Base-by-base conservation (phyloP, 2,797 vertebrate genomes). In the Chromis chromis region DNA sequence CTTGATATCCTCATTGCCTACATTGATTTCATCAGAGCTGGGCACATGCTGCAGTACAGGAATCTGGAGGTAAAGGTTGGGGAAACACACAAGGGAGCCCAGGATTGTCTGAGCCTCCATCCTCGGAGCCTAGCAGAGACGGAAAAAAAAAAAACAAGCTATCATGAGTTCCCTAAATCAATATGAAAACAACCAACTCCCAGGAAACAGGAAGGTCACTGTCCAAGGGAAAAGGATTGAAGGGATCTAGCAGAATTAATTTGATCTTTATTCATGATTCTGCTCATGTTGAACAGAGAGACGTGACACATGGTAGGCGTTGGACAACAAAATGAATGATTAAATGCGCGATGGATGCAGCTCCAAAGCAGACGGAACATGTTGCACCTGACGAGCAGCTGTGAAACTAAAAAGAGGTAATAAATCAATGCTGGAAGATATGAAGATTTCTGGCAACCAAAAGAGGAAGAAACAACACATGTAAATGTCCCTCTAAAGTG, bases 11-110 rank as follows among this genome's bases (percentile, higher is more conserved):
- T 95, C 93, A 9, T 93, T 87, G 74, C 93, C 91, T 0, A 93
- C 68, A 1, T 81, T 21, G 13, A 96, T 81, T 50, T 97, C 95
- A 16, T 90, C 90, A 4, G 91, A 88, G 86, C 95, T 96, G 0
- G 93, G 79, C 27, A 91, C 25, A 1, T 92, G 87, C 74, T 93
- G 95, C 60, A 97, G 62, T 17, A 94, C 73, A 3, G 97, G 96
- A 71, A 98, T 95, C 85, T 97, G 94, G 33, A 69, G 94, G 87
- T 98, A 99, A 74, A 95, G 94, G 72, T 97, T 99, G 48, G 98
- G 97, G 71, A 98, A 99, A 92, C 98, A 98, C 87, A 98, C 96
- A 0, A 99, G 96, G 69, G 98, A 98, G 21, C 98, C 98, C 0
- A 99, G 94, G 80, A 98, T 92, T 1, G 96, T 97, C 90, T 98